Conservation (phyloP, 2,797 vertebrate species). For the Propithecus deckenii region DNA sequence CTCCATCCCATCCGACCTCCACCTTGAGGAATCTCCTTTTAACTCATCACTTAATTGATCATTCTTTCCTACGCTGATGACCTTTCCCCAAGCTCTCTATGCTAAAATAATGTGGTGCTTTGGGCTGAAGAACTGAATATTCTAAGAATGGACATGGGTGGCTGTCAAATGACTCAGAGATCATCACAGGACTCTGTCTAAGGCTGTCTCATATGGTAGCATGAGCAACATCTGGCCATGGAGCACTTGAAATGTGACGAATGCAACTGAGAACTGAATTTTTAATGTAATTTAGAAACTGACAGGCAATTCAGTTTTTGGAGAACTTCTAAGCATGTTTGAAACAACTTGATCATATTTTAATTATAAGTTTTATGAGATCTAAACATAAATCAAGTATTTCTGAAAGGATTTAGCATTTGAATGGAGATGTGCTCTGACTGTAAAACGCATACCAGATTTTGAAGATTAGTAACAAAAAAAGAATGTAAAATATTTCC, state of each 20-base stretch:
- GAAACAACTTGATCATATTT: slow-evolving; percentile 8
- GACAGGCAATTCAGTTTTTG: background rate
- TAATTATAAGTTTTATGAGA: slow-evolving; percentile 27
- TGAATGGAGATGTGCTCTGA: slow-evolving; percentile 7
- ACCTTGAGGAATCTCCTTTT: background rate
- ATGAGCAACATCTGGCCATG: background rate
- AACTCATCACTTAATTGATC: background rate
- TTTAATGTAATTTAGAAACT: slow-evolving; percentile 14
- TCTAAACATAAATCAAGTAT: slow-evolving; percentile 4
- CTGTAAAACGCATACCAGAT: slow-evolving; percentile 3
- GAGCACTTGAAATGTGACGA: background rate
- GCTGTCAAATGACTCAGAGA: background rate
- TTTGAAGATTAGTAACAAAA: slow-evolving; percentile 45
- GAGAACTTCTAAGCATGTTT: background rate
- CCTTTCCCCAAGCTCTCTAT: background rate
- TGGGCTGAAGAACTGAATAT: background rate
- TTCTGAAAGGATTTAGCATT: slow-evolving; percentile 16
- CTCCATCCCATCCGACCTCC: too few species aligned
- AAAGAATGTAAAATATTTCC: slow-evolving; percentile 38
- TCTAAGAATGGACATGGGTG: background rate
- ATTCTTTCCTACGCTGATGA: background rate
- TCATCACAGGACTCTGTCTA: background rate
- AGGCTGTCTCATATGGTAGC: background rate
- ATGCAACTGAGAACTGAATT: background rate
- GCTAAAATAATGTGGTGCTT: background rate